Percentiles rank a stretch among this genome's conserved stretches.
phyloP scores from a whole-genome alignment of 2,113 vertebrate species.

The Cavia aperea region DNA sequence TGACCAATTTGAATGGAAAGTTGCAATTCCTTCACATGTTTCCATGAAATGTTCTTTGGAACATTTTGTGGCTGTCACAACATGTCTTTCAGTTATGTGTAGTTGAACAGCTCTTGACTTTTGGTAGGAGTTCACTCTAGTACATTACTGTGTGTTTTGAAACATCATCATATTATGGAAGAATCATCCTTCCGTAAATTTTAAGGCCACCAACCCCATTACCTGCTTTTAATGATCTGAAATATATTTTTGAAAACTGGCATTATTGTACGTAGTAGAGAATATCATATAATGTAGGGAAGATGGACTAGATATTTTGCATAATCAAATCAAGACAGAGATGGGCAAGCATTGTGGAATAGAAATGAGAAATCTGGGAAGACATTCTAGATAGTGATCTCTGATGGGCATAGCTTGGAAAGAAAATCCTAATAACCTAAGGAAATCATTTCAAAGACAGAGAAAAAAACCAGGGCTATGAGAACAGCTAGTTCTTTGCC shows the following conservation, averaged over 20 bases:
- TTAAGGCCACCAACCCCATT: slow-evolving; percentile 72
- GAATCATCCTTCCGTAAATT: slow-evolving; percentile 72
- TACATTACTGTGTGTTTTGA: slow-evolving; percentile 72
- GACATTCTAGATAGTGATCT: not conserved
- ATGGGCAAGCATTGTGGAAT: slow-evolving; percentile 4
- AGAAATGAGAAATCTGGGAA: not conserved
- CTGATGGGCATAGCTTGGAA: slow-evolving; percentile 16
- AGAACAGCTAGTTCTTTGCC: slow-evolving; percentile 47
- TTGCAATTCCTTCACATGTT: slow-evolving; percentile 59
- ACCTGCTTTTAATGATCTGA: slow-evolving; percentile 73
- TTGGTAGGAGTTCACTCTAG: slow-evolving; percentile 68
- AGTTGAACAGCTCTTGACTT: slow-evolving; percentile 73
- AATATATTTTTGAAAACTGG: slow-evolving; percentile 77
- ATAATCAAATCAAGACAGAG: slow-evolving; percentile 53
- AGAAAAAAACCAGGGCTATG: slow-evolving; percentile 45
- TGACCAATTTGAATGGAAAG: slow-evolving; percentile 64
- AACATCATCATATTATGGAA: slow-evolving; percentile 72
- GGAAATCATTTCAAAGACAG: slow-evolving; percentile 61
- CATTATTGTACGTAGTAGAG: slow-evolving; percentile 71
- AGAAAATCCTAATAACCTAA: slow-evolving; percentile 5
- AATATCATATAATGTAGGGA: slow-evolving; percentile 69
- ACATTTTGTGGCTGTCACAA: slow-evolving; percentile 73
- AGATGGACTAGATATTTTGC: slow-evolving; percentile 29
- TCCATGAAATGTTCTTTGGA: slow-evolving; percentile 63
- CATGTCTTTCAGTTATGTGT: slow-evolving; percentile 68